These are phyloP conservation scores for Apotomis betuletana DNA, from an alignment of 2,888 invertebrate genomes.

Conservation along the genomic window DNA sequence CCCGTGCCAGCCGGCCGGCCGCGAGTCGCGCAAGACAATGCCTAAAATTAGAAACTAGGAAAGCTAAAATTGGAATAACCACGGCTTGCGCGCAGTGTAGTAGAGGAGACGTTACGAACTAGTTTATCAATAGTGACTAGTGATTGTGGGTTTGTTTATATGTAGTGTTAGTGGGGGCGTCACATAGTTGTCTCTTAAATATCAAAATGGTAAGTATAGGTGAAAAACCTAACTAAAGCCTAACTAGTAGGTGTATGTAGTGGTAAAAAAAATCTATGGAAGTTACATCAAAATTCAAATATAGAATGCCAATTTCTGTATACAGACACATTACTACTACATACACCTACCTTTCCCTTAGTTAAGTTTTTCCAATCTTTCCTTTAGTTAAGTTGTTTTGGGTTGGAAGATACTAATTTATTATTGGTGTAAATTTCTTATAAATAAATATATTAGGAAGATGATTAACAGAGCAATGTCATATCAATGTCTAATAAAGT, in stretches of 20 bases:
- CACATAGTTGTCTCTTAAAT: neutral
- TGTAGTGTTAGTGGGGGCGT: conserved; percentile 13
- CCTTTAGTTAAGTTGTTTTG: no score
- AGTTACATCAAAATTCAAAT: no score
- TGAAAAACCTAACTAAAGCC: neutral
- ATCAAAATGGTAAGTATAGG: conserved; percentile 27
- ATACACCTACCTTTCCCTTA: no score
- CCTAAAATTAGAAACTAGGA: conserved; percentile 77
- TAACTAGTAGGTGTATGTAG: no score
- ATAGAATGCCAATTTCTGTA: no score
- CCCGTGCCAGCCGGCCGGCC: conserved; percentile 54
- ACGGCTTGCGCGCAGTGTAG: conserved; percentile 44
- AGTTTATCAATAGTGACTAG: conserved; percentile 28
- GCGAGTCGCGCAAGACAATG: conserved; percentile 55
- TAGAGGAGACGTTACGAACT: conserved; percentile 44
- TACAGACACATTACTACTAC: no score
- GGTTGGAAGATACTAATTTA: neutral
- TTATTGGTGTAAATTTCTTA: neutral
- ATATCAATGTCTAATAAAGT: conserved; percentile 27
- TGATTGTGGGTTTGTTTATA: conserved; percentile 27
- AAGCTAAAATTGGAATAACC: conserved; percentile 68
- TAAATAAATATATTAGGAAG: neutral
- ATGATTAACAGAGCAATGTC: conserved; percentile 29
- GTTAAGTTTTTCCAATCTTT: no score
- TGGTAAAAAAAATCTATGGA: no score